These are phyloP conservation scores for Psilanteris sp. DNA, from an alignment of 1,140 invertebrate genomes.

Conservation along the genomic window DNA sequence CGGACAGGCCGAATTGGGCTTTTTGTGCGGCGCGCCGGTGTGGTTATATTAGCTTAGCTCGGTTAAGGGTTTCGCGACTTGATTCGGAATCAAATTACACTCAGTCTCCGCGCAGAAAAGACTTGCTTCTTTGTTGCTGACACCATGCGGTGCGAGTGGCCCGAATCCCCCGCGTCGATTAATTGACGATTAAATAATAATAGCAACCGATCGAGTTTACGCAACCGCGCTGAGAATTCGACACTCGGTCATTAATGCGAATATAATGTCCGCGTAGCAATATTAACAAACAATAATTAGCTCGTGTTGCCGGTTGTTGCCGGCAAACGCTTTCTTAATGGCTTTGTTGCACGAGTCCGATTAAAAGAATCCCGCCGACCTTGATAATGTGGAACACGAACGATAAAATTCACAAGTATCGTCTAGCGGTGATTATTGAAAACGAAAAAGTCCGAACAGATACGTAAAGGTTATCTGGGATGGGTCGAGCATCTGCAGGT, in stretches of 20 bases:
- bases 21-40: too few relatives aligned
- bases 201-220: slow-evolving; percentile 26
- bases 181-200: slow-evolving; percentile 24
- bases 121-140: slow-evolving; percentile 1
- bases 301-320: slow-evolving; percentile 6
- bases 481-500: slow-evolving; percentile 37
- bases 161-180: slow-evolving; percentile 15
- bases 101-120: neutral
- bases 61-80: too few relatives aligned
- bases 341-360: slow-evolving; percentile 26
- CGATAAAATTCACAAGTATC: slow-evolving; percentile 50
- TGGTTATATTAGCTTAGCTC: too few relatives aligned
- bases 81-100: too few relatives aligned
- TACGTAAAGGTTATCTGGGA: slow-evolving; percentile 50
- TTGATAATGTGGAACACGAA: slow-evolving; percentile 47
- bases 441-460: slow-evolving; percentile 22
- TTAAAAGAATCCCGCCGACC: slow-evolving; percentile 40
- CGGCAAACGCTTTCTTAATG: slow-evolving; percentile 30
- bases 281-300: slow-evolving; percentile 18
- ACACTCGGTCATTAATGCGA: slow-evolving; percentile 3
- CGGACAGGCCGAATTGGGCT: too few relatives aligned
- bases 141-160: neutral
- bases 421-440: slow-evolving; percentile 23
- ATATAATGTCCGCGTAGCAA: slow-evolving; percentile 11
- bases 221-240: slow-evolving; percentile 17